These are phyloP conservation scores for Chloropsis cyanopogon DNA, from an alignment of 2,113 vertebrate species.

Conservation along the genomic window DNA sequence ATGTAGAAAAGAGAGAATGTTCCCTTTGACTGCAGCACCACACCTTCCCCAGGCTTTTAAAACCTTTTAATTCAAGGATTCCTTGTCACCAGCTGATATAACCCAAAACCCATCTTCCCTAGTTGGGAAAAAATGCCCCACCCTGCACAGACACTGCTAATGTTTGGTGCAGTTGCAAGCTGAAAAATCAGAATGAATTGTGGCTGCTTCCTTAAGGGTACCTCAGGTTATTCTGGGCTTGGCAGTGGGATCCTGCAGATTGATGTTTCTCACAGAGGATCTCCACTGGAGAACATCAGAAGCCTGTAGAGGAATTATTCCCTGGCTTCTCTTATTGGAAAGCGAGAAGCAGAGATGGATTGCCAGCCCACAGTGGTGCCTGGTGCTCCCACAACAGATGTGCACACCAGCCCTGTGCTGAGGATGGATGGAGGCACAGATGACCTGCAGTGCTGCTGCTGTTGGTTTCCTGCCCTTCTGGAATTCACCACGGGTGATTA, in stretches of 20 bases:
- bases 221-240: background rate
- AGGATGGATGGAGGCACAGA: background rate
- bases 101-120: background rate
- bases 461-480: constrained; percentile 29
- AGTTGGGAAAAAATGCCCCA: background rate
- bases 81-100: background rate
- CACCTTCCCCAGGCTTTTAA: background rate
- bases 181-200: background rate
- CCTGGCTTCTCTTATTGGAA: background rate
- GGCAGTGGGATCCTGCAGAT: background rate
- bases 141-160: background rate
- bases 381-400: background rate
- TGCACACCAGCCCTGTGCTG: background rate
- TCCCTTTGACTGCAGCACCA: background rate
- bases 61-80: background rate
- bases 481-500: constrained; percentile 53
- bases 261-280: background rate
- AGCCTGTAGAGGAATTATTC: constrained; percentile 20
- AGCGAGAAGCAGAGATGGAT: background rate
- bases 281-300: background rate
- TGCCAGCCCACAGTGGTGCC: background rate
- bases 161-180: background rate
- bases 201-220: background rate
- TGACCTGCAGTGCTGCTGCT: constrained; percentile 11
- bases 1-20: background rate